Evolutionary conservation across 2,888 invertebrate species (phyloP).

Genomic region (Philonicus albiceps): DNA sequence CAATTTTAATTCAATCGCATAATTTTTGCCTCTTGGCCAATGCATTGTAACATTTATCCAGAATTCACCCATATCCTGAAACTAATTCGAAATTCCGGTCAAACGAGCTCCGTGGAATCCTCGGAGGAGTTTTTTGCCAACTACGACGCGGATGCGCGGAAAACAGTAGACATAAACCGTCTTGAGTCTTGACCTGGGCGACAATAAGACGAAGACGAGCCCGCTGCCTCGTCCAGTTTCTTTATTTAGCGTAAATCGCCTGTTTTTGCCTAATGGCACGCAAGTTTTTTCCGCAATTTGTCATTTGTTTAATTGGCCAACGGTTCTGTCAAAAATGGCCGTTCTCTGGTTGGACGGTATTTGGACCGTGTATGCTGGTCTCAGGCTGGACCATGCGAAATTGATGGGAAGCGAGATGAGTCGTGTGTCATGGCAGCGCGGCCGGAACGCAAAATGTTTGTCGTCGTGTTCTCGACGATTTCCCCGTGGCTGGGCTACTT

Average conservation of each 20-base stretch:
- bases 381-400: background rate
- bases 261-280: slow-evolving; percentile 14
- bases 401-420: background rate
- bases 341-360: background rate
- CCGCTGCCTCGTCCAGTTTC: background rate
- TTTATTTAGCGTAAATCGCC: slow-evolving; percentile 36
- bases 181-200: background rate
- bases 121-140: slow-evolving; percentile 13
- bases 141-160: background rate
- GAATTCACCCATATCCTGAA: slow-evolving; percentile 28
- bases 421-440: slow-evolving; percentile 1
- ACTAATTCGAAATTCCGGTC: slow-evolving; percentile 46
- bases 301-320: slow-evolving; percentile 56
- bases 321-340: slow-evolving; percentile 40
- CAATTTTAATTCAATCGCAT: slow-evolving; percentile 49
- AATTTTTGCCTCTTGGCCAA: slow-evolving; percentile 19
- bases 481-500: background rate
- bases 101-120: slow-evolving; percentile 44
- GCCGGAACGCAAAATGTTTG: background rate
- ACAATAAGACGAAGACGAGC: slow-evolving; percentile 4
- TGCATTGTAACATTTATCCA: slow-evolving; percentile 1
- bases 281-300: slow-evolving; percentile 51
- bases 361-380: background rate
- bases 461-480: background rate
- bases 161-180: background rate